Evolutionary conservation across 2,113 vertebrate species (phyloP).

Genomic region (Siniperca knerii): DNA sequence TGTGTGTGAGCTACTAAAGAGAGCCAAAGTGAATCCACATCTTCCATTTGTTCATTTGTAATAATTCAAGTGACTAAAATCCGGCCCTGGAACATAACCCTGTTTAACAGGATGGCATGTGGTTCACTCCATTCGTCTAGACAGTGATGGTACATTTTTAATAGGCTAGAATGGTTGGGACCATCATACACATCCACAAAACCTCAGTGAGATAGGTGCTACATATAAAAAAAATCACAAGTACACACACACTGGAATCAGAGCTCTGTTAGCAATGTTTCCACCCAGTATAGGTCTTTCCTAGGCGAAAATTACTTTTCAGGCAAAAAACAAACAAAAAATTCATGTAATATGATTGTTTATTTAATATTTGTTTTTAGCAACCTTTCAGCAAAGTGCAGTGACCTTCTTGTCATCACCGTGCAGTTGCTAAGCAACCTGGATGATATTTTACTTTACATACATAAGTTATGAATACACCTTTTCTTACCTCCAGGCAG

Average conservation of each 20-base stretch:
- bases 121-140: background rate
- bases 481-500: background rate
- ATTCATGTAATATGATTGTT: background rate
- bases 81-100: background rate
- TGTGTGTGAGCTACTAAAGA: conserved; percentile 8
- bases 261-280: background rate
- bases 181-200: background rate
- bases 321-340: too few relatives aligned
- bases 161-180: background rate
- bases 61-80: background rate
- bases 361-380: background rate
- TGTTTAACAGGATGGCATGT: background rate
- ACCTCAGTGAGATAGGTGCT: background rate
- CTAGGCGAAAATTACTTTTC: background rate
- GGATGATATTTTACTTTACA: background rate
- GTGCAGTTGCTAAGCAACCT: too few relatives aligned
- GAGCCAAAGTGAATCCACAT: background rate
- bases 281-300: background rate
- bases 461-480: background rate
- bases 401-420: background rate
- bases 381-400: background rate
- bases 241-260: background rate
- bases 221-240: background rate
- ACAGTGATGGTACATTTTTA: conserved; percentile 8
- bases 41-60: background rate